These are phyloP conservation scores for Sebastes oblongus DNA, from an alignment of 2,797 vertebrate species.

Conservation along the genomic window DNA sequence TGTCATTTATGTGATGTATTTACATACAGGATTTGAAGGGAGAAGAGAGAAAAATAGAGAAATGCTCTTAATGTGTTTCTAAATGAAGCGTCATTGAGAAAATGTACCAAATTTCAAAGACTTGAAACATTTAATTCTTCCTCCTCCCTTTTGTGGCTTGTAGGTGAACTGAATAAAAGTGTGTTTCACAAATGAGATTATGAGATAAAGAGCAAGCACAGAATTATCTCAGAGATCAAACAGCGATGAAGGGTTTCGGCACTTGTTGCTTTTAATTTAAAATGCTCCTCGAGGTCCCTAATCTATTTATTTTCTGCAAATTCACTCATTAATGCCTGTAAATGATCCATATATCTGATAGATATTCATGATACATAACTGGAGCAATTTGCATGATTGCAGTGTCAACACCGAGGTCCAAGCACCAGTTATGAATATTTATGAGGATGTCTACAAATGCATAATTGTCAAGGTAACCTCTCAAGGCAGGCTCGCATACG, in stretches of 20 bases:
- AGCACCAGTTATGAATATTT: slow-evolving; percentile 52
- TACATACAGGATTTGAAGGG: slow-evolving; percentile 37
- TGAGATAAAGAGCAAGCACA: background rate
- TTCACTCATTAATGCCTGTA: slow-evolving; percentile 4
- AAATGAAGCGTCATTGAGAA: slow-evolving; percentile 15
- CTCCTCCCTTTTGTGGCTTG: background rate
- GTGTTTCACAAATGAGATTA: slow-evolving; percentile 10
- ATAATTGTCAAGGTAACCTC: slow-evolving; percentile 38
- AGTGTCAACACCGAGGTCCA: slow-evolving; percentile 39
- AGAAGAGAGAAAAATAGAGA: background rate
- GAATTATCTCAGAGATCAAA: background rate
- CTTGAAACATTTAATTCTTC: background rate
- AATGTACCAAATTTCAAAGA: background rate
- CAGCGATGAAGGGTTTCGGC: background rate
- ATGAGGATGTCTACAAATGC: slow-evolving; percentile 43
- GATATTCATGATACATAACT: slow-evolving; percentile 23
- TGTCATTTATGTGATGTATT: slow-evolving; percentile 55
- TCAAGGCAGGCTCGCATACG: background rate
- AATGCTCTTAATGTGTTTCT: slow-evolving; percentile 22
- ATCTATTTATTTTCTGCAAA: slow-evolving; percentile 7
- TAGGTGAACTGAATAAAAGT: background rate
- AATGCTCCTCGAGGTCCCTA: background rate
- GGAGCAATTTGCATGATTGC: slow-evolving; percentile 47
- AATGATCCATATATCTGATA: slow-evolving; percentile 31
- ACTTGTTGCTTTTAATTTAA: slow-evolving; percentile 23